Conservation (phyloP, 2,797 vertebrate genomes). For the Parauchenoglanis ngamensis region DNA sequence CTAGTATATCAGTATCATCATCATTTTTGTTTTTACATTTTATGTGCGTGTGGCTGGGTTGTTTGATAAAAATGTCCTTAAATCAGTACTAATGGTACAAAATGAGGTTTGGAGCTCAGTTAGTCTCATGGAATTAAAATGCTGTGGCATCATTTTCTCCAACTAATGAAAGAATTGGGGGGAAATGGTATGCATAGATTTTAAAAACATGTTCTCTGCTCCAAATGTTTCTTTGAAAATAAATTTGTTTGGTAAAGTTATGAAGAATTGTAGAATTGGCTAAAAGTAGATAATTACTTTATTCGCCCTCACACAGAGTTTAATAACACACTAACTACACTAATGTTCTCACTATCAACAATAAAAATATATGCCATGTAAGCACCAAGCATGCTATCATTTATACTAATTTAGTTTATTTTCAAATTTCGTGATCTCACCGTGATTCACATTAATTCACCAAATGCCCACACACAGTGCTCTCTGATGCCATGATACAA, state of each 20-base stretch:
- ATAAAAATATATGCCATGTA: not conserved
- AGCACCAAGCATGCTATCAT: not conserved
- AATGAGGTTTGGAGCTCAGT: not conserved
- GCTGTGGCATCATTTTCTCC: slow-evolving; percentile 1
- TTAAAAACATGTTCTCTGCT: not conserved
- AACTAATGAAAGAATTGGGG: not conserved
- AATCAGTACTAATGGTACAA: not conserved
- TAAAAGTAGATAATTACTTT: not conserved
- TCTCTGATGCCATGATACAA: not conserved
- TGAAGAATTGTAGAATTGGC: not conserved
- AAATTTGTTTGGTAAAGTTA: not conserved
- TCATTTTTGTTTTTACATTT: slow-evolving; percentile 3
- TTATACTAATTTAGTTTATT: slow-evolving; percentile 12
- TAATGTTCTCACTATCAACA: slow-evolving; percentile 11
- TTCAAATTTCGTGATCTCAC: not conserved
- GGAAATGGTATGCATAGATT: not conserved
- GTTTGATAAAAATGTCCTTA: slow-evolving; percentile 29
- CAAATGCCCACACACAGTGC: not conserved
- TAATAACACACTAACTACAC: slow-evolving; percentile 15
- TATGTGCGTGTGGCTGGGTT: slow-evolving; percentile 20
- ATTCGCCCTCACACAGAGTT: slow-evolving; percentile 22
- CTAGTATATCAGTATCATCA: slow-evolving; percentile 13
- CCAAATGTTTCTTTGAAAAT: not conserved
- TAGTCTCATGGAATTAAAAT: not conserved
- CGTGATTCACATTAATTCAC: not conserved